Percentiles rank a stretch among this genome's conserved stretches.
These are phyloP conservation scores for Drosophila eohydei DNA, from an alignment of 2,888 invertebrate genomes.

Conservation along the genomic window DNA sequence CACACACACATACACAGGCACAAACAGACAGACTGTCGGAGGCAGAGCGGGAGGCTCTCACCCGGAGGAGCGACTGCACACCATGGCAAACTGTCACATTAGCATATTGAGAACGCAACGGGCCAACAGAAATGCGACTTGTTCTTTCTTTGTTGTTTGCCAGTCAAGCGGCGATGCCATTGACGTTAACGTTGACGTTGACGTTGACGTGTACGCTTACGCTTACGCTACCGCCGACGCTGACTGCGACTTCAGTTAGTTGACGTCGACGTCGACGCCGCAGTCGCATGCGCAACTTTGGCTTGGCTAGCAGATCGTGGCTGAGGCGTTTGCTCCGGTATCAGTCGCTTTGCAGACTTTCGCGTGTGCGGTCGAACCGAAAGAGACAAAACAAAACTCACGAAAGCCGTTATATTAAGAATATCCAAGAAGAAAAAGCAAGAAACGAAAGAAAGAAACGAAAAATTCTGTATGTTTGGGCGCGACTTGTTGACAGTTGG, in stretches of 20 bases:
- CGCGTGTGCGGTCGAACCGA: constrained; percentile 74
- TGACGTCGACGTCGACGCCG: constrained; percentile 3
- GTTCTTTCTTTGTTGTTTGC: constrained; percentile 58
- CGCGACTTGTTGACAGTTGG: constrained; percentile 78
- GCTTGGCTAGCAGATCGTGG: constrained; percentile 62
- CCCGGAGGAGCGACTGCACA: constrained; percentile 40
- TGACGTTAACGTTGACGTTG: constrained; percentile 12
- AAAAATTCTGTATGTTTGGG: constrained; percentile 47
- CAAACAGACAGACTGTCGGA: background rate
- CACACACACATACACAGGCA: background rate
- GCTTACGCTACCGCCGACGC: constrained; percentile 1
- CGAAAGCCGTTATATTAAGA: constrained; percentile 4
- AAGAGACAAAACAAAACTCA: constrained; percentile 5
- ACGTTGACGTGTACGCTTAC: constrained; percentile 1
- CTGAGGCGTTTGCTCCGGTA: constrained; percentile 43
- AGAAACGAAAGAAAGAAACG: constrained; percentile 29
- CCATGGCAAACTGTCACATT: constrained; percentile 78
- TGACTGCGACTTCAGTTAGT: constrained; percentile 22
- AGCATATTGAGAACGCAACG: constrained; percentile 77
- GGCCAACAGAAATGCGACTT: constrained; percentile 65
- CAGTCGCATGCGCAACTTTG: constrained; percentile 69
- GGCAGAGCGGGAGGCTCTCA: constrained; percentile 33
- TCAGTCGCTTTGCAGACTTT: constrained; percentile 81
- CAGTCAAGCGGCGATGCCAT: constrained; percentile 47
- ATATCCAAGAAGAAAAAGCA: constrained; percentile 15